Conservation (phyloP, 2,797 vertebrate genomes). For the Borostomias antarcticus region DNA sequence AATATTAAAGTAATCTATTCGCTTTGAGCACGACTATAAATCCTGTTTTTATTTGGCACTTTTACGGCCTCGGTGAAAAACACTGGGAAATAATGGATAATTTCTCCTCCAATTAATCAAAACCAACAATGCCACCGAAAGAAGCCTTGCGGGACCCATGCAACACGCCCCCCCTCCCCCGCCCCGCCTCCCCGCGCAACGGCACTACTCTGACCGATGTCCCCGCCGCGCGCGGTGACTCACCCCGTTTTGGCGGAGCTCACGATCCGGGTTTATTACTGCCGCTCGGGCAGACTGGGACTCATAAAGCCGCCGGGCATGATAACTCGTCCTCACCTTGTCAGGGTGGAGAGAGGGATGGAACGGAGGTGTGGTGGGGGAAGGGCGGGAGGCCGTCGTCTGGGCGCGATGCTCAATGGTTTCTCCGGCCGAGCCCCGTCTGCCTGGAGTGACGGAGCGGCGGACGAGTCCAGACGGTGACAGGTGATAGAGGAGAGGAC, state of each 20-base stretch:
- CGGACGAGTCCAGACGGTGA: slow-evolving; percentile 50
- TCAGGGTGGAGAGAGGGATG: slow-evolving; percentile 55
- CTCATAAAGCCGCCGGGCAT: slow-evolving; percentile 72
- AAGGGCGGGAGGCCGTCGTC: slow-evolving; percentile 65
- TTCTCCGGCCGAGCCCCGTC: slow-evolving; percentile 62
- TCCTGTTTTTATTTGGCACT: slow-evolving; percentile 28
- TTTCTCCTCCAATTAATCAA: slow-evolving; percentile 58
- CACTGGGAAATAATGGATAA: slow-evolving; percentile 42
- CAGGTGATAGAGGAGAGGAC: slow-evolving; percentile 47
- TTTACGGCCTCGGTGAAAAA: slow-evolving; percentile 50
- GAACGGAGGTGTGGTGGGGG: slow-evolving; percentile 23
- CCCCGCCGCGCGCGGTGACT: slow-evolving; percentile 65
- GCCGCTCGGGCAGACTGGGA: slow-evolving; percentile 61
- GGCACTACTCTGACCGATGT: slow-evolving; percentile 69
- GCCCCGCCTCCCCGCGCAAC: slow-evolving; percentile 33
- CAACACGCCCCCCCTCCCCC: slow-evolving; percentile 24
- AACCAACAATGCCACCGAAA: slow-evolving; percentile 58
- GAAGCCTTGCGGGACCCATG: slow-evolving; percentile 39
- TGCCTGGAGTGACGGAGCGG: slow-evolving; percentile 58
- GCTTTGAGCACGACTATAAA: slow-evolving; percentile 36
- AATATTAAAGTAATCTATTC: slow-evolving; percentile 9
- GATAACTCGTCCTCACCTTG: slow-evolving; percentile 72
- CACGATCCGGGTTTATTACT: slow-evolving; percentile 67
- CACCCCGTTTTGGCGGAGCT: slow-evolving; percentile 63
- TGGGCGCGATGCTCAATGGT: slow-evolving; percentile 56